Evolutionary conservation across 2,888 invertebrate species (phyloP).

Genomic region (Psococerastis gibbosa): DNA sequence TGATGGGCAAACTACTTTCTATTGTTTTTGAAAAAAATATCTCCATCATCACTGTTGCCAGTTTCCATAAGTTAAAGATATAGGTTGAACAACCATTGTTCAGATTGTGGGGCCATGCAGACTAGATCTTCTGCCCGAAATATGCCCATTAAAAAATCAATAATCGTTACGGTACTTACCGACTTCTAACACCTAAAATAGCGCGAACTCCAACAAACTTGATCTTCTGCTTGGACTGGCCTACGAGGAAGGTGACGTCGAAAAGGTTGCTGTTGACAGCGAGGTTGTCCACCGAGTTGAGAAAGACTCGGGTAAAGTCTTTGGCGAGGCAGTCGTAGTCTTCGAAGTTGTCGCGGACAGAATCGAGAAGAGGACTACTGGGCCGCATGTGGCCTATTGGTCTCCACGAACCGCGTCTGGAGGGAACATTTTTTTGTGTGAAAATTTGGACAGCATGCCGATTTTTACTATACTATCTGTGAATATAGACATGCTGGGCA

Average conservation of each 20-base stretch:
- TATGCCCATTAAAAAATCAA: too few relatives aligned
- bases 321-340: slow-evolving; percentile 86
- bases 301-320: slow-evolving; percentile 76
- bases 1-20: too few relatives aligned
- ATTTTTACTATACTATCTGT: too few relatives aligned
- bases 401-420: slow-evolving; percentile 64
- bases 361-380: slow-evolving; percentile 78
- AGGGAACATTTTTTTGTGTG: too few relatives aligned
- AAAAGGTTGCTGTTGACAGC: slow-evolving; percentile 65
- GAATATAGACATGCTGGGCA: too few relatives aligned
- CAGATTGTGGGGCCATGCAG: too few relatives aligned
- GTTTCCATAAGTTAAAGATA: too few relatives aligned
- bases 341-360: slow-evolving; percentile 84
- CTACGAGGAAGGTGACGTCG: slow-evolving; percentile 79
- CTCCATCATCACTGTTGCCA: too few relatives aligned
- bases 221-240: slow-evolving; percentile 79
- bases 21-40: too few relatives aligned
- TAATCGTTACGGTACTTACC: slow-evolving; percentile 35
- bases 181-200: slow-evolving; percentile 75
- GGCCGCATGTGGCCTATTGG: slow-evolving; percentile 91
- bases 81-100: too few relatives aligned
- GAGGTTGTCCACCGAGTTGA: slow-evolving; percentile 63
- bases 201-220: slow-evolving; percentile 81
- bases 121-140: too few relatives aligned
- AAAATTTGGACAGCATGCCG: too few relatives aligned